Evolutionary conservation across 2,113 vertebrate species (phyloP).

Genomic region (Jacana jacana): DNA sequence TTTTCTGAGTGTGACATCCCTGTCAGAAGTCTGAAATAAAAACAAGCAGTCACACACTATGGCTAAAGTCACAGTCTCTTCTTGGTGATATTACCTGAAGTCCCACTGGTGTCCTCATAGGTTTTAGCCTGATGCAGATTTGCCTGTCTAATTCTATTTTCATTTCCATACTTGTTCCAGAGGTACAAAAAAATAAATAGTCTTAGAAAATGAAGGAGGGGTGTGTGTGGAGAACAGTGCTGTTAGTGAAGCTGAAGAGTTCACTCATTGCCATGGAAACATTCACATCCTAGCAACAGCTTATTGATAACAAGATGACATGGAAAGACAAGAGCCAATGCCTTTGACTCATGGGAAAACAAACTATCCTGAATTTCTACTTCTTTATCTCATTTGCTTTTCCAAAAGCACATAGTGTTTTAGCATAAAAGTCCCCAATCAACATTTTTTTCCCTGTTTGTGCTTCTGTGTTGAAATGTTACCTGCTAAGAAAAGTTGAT

Average conservation of each 20-base stretch:
- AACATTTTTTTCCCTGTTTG: not conserved
- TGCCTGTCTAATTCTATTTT: not conserved
- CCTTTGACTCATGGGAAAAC: conserved; percentile 11
- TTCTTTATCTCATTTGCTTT: not conserved
- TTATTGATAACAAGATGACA: conserved; percentile 62
- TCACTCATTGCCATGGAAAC: conserved; percentile 67
- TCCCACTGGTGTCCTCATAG: not conserved
- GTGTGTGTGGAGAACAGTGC: not conserved
- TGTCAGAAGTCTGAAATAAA: not conserved
- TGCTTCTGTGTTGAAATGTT: not conserved
- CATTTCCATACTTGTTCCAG: not conserved
- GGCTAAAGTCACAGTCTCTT: not conserved
- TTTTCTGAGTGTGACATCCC: not conserved
- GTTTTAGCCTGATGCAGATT: not conserved
- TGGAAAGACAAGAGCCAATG: conserved; percentile 41
- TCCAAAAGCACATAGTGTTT: not conserved
- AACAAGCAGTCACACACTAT: not conserved
- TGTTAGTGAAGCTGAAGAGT: conserved; percentile 44
- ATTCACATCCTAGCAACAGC: conserved; percentile 65
- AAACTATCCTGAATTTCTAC: not conserved
- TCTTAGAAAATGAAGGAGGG: not conserved
- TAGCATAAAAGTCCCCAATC: not conserved
- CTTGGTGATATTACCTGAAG: not conserved
- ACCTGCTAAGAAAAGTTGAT: not conserved
- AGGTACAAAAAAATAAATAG: not conserved